These are phyloP conservation scores for Erythrolamprus reginae DNA, from an alignment of 2,113 vertebrate species.

Conservation along the genomic window DNA sequence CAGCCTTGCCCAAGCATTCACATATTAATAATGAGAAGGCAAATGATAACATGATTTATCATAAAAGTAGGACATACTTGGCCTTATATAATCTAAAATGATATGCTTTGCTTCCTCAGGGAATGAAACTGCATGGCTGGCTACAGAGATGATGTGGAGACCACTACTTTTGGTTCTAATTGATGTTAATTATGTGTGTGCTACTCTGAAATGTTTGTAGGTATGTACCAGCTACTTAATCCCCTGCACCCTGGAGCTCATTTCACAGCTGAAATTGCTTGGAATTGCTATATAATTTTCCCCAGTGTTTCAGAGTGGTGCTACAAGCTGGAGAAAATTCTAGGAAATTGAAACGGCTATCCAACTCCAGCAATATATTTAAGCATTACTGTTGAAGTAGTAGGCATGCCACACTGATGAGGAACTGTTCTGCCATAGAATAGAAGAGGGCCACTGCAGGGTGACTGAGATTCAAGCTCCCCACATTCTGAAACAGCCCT, in stretches of 20 bases:
- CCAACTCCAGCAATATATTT: not conserved
- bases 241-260: not conserved
- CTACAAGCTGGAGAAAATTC: not conserved
- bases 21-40: not conserved
- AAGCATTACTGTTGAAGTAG: not conserved
- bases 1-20: not conserved
- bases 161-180: not conserved
- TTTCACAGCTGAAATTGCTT: not conserved
- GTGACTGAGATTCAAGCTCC: not conserved
- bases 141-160: not conserved
- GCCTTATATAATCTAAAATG: not conserved
- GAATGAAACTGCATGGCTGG: not conserved
- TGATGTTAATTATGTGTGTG: not conserved
- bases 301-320: not conserved
- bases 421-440: not conserved
- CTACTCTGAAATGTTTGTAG: not conserved
- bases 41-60: not conserved
- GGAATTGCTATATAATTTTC: not conserved
- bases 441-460: not conserved
- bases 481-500: not conserved
- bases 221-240: not conserved
- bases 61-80: not conserved
- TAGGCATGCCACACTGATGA: not conserved
- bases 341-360: not conserved
- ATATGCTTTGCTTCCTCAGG: not conserved